Evolutionary conservation across 2,888 invertebrate species (phyloP).

Genomic region (Zaprionus bogoriensis): DNA sequence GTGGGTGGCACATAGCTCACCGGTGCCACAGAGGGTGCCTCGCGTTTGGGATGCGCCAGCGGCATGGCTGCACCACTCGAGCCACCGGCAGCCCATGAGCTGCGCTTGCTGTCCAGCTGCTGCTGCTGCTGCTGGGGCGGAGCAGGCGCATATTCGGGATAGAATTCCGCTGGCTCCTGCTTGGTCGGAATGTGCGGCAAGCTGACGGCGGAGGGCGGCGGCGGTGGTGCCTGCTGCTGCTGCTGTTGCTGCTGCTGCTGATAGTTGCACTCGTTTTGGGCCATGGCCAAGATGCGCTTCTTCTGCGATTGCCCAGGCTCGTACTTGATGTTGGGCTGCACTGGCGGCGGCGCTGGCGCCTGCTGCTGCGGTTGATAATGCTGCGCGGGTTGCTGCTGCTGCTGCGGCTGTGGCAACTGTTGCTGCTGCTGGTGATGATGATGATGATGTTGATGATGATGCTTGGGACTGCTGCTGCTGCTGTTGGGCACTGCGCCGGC

Average conservation of each 20-base stretch:
- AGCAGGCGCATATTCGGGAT: conserved; percentile 78
- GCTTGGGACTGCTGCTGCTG: conserved; percentile 69
- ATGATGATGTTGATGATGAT: conserved; percentile 60
- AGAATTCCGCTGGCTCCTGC: conserved; percentile 83
- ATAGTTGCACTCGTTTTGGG: conserved; percentile 89
- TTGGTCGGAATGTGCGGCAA: conserved; percentile 82
- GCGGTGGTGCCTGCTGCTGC: conserved; percentile 25
- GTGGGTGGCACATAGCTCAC: conserved; percentile 64
- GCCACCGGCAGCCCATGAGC: conserved; percentile 83
- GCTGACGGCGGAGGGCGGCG: conserved; percentile 51
- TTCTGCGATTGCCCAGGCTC: conserved; percentile 91
- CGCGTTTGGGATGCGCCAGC: conserved; percentile 82
- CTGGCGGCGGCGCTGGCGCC: conserved; percentile 53
- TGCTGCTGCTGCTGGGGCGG: conserved; percentile 51
- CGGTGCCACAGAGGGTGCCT: conserved; percentile 80
- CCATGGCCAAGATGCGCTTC: conserved; percentile 93
- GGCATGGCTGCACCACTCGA: conserved; percentile 79
- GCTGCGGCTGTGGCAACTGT: conserved; percentile 54
- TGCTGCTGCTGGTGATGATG: conserved; percentile 62
- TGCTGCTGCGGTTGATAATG: conserved; percentile 39
- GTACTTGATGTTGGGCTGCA: conserved; percentile 81
- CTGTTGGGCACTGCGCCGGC: conserved; percentile 54
- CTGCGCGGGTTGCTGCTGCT: conserved; percentile 65
- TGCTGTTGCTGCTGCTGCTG: conserved; percentile 78
- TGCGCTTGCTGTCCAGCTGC: conserved; percentile 79